Base-by-base conservation (phyloP, 1,140 invertebrate genomes). In the Listronotus oregonensis region DNA sequence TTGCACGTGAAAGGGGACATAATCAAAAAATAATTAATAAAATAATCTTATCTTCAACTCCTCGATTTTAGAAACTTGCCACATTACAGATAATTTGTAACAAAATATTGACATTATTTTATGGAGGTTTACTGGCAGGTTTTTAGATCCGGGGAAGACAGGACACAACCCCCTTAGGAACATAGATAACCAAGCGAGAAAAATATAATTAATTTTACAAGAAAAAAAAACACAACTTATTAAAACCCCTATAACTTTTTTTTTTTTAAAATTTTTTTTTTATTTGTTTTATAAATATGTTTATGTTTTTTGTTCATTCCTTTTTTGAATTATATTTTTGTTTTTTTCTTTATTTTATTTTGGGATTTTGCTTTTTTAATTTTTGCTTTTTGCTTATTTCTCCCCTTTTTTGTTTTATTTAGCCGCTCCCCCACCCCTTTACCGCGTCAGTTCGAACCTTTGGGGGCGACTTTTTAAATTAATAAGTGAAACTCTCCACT, bases 141-240 rank as follows among this genome's bases (percentile, higher is more conserved):
- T 97, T 82, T 85, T 96, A 67, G 95, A 98, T 82, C 93, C 50
- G 90, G 91, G 64, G 94, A 96, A 77, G 92, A 92, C 73, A 86
- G 93, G 68, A 86, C 89, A 54, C 80, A 85, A 51, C 72, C 69
- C 63, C 74, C 69, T 85, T 85, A 43, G 88, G 90, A 66, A 37
- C 15, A 17, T 89, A 70, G 89, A 90, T 73, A 90, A 88, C 46
- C 90, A 89, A 69, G 85, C 85, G 15, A 91, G 90, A 70, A 84
- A 92, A 79, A 90, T 90, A 90, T 92, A 78, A 12, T 6, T 8
- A n/a, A 4, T 55, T 46, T 47, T 12, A 14, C 47, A 31, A 80
- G 8, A 15, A 42, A n/a, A 42, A n/a, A n/a, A n/a, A n/a, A n/a
- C n/a, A n/a, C n/a, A n/a, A n/a, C n/a, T n/a, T n/a, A n/a, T n/a